A percentile compares a stretch with the other conserved stretches of the same genome.
These are phyloP conservation scores for Noctua janthe DNA, from an alignment of 2,888 invertebrate species.

Conservation along the genomic window DNA sequence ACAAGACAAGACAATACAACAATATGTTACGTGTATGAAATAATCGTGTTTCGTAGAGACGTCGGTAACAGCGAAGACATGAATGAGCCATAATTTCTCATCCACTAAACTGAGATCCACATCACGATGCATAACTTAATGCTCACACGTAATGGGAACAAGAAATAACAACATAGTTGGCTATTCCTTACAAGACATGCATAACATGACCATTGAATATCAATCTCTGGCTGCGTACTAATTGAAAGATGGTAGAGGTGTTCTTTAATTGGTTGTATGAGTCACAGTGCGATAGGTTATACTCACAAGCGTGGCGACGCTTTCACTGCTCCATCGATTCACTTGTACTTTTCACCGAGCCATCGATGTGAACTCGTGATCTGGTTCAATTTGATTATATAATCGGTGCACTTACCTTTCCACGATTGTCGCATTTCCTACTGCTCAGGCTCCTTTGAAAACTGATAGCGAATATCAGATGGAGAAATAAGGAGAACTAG, in stretches of 20 bases:
- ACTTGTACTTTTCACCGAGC: conserved; percentile 70
- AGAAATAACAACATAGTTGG: conserved; percentile 35
- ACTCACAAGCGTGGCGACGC: conserved; percentile 61
- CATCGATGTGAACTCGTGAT: conserved; percentile 60
- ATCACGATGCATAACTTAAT: conserved; percentile 28
- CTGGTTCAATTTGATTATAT: conserved; percentile 67
- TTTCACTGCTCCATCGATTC: conserved; percentile 73
- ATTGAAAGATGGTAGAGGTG: conserved; percentile 33
- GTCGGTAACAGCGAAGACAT: conserved; percentile 11
- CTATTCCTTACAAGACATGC: conserved; percentile 45
- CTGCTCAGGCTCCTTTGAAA: conserved; percentile 9
- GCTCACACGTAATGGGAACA: conserved; percentile 44
- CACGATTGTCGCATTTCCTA: conserved; percentile 23
- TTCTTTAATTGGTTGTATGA: conserved; percentile 55
- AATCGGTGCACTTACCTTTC: conserved; percentile 53
- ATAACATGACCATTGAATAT: conserved; percentile 37
- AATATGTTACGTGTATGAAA: conserved; percentile 2
- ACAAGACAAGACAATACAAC: conserved; percentile 18
- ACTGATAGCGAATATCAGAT: conserved; percentile 13
- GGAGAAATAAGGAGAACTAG: conserved; percentile 1
- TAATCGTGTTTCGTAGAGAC: conserved; percentile 3
- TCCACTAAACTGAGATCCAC: conserved; percentile 17
- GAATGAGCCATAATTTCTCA: conserved; percentile 23
- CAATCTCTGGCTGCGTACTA: conserved; percentile 24
- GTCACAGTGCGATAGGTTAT: conserved; percentile 69